Base-by-base conservation (phyloP, 2,113 vertebrate genomes). In the Oryzias curvinotus region DNA sequence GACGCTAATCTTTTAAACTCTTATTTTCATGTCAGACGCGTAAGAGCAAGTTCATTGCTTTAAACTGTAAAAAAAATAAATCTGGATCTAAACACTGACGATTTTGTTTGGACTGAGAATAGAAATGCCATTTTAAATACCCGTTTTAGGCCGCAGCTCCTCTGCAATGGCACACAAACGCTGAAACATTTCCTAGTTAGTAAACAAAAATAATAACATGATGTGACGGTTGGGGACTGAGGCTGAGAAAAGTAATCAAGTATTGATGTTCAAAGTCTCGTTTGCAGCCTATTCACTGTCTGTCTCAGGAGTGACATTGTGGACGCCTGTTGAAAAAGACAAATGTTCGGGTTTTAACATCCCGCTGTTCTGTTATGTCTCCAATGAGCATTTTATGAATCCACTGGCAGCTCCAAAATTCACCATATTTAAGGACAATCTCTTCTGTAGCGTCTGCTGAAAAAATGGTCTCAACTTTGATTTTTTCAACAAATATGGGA, bases 1-100 rank as follows among this genome's bases (percentile, higher is more conserved):
- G 80, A 73, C 66, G 73, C 79, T 85, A 75, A 79, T 75, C 83
- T 87, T 86, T 71, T 76, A 80, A 53, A 48, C 12, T 36, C 36
- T 36, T 36, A 36, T 36, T 36, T 36, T 36, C 10, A 36, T 12
- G 36, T 36, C 36, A 36, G 36, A 36, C 12, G 36, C 36, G 3
- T 36, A 36, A 8, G 36, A 36, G 36, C 36, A 36, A 36, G 36
- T 36, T 36, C 36, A 36, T 36, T 36, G 8, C 8, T 36, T 36
- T 36, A 36, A 36, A 36, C 10, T 36, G 36, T 10, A 10, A 36
- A 10, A 36, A 36, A 10, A 36, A 36, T 36, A 12, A 36, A 3
- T 3, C 12, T 36, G 36, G 12, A 36, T 36, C 8, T 36, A 36
- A 36, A 36, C 2, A 36, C 8, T 7, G 4, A 28, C 26, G 26